Conservation (phyloP, 2,113 vertebrate genomes). For the Lota lota region DNA sequence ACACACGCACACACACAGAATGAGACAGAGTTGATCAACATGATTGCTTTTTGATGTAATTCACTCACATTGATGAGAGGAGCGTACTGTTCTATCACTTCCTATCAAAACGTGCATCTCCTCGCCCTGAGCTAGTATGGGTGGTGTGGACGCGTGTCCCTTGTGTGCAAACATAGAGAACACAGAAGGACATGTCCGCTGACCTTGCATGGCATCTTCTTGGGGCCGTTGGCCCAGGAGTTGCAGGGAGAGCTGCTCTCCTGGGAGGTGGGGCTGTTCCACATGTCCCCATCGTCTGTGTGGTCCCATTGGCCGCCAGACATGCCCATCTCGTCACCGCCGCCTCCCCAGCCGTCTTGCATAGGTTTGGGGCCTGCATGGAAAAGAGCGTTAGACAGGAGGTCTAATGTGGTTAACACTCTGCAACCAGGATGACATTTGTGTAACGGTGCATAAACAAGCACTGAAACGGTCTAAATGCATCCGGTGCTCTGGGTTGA, state of each 20-base stretch:
- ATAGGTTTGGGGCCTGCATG: conserved; percentile 93
- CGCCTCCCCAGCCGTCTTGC: conserved; percentile 96
- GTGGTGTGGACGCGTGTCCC: neutral
- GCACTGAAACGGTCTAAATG: too few species aligned
- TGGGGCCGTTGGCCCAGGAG: conserved; percentile 89
- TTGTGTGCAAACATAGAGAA: neutral
- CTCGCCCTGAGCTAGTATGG: too few species aligned
- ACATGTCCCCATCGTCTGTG: conserved; percentile 91
- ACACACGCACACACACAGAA: too few species aligned
- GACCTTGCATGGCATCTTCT: conserved; percentile 91
- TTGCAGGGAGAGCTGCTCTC: conserved; percentile 90
- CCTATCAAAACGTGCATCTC: too few species aligned
- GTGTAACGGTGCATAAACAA: neutral
- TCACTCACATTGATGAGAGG: too few species aligned
- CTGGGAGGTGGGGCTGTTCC: conserved; percentile 90
- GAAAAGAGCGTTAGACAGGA: conserved; percentile 13
- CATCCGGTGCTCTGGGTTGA: too few species aligned
- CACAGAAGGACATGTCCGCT: conserved; percentile 3
- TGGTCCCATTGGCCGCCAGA: conserved; percentile 89
- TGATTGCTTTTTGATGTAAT: too few species aligned
- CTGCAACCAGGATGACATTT: neutral
- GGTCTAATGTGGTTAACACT: neutral
- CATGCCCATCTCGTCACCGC: conserved; percentile 86
- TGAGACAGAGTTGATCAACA: too few species aligned
- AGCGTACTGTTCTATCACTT: too few species aligned